phyloP scores from a whole-genome alignment of 2,888 invertebrate species.

The Drosophila merina region DNA sequence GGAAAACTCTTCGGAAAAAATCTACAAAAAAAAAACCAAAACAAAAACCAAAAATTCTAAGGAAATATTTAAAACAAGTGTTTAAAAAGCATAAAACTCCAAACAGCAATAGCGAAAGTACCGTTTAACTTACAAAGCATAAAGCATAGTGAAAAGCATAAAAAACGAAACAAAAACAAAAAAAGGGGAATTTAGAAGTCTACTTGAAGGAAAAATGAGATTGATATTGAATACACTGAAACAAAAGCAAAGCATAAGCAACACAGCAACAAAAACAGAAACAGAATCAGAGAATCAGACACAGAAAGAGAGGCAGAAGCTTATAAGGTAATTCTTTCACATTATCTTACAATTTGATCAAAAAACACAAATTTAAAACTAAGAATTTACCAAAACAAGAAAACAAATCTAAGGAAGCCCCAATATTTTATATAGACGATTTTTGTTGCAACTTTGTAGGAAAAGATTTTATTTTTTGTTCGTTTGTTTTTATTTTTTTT shows the following conservation, averaged over 20 bases:
- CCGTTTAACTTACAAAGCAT: constrained; percentile 69
- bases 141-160: constrained; percentile 55
- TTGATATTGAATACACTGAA: constrained; percentile 65
- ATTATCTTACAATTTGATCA: constrained; percentile 11
- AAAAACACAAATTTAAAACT: constrained; percentile 16
- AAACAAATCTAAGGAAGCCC: background rate
- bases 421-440: constrained; percentile 46
- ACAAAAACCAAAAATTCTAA: constrained; percentile 42
- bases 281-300: background rate
- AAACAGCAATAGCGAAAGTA: constrained; percentile 73
- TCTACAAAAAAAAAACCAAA: constrained; percentile 41
- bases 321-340: constrained; percentile 1
- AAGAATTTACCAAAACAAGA: constrained; percentile 18
- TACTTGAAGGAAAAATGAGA: constrained; percentile 62
- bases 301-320: background rate
- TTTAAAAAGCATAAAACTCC: constrained; percentile 61
- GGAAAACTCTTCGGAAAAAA: constrained; percentile 64
- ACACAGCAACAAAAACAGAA: background rate
- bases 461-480: constrained; percentile 28
- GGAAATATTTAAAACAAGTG: constrained; percentile 56
- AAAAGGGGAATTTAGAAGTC: constrained; percentile 52
- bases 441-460: constrained; percentile 55
- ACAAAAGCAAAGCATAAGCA: constrained; percentile 31
- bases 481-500: background rate
- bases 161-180: constrained; percentile 30